Conservation (phyloP, 2,888 invertebrate species). For the Entomobrya proxima region DNA sequence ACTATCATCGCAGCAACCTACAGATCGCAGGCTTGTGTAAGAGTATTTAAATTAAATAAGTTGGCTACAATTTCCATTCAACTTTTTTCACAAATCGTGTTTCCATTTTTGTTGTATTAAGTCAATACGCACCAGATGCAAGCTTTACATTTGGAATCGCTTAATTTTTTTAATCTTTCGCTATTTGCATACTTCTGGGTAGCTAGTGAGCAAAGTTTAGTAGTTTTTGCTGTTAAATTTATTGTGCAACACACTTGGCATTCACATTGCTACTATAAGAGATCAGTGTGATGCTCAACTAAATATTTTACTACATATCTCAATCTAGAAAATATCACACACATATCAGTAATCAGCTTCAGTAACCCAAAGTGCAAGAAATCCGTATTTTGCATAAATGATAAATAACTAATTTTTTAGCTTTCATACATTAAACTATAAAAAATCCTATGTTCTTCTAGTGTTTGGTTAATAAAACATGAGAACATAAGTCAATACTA, state of each 20-base stretch:
- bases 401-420: background rate
- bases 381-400: conserved; percentile 19
- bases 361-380: conserved; percentile 2
- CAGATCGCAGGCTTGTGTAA: background rate
- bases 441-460: background rate
- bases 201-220: background rate
- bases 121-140: background rate
- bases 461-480: background rate
- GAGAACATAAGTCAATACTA: too few species aligned
- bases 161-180: background rate
- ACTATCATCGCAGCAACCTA: background rate
- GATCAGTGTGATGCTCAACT: background rate
- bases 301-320: background rate
- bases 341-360: background rate
- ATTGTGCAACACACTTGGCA: conserved; percentile 33
- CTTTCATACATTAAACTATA: background rate
- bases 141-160: background rate
- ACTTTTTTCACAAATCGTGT: background rate
- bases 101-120: background rate
- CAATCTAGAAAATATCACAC: conserved; percentile 33
- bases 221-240: conserved; percentile 10
- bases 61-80: background rate
- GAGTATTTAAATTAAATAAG: background rate
- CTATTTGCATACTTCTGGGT: conserved; percentile 20
- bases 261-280: background rate